Conservation (phyloP, 2,888 invertebrate species). For the Drosophila macrospina region DNA sequence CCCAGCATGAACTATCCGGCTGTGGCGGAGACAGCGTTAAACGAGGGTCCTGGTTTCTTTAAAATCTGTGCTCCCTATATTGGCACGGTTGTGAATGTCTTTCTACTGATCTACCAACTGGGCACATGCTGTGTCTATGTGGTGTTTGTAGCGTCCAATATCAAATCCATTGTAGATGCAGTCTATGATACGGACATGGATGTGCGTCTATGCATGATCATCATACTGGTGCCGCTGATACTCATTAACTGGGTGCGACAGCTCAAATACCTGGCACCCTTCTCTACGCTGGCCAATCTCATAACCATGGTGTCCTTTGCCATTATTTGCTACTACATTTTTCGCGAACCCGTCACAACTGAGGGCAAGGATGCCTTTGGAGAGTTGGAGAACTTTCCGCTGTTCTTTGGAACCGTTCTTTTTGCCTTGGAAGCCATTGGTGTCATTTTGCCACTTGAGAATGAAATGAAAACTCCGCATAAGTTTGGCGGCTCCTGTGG, state of each 20-base stretch:
- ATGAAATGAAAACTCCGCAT: slow-evolving; percentile 95
- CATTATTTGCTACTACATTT: slow-evolving; percentile 94
- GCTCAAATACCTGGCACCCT: slow-evolving; percentile 94
- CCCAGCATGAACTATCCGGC: slow-evolving; percentile 92
- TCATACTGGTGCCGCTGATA: slow-evolving; percentile 90
- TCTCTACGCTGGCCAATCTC: slow-evolving; percentile 94
- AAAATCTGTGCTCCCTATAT: slow-evolving; percentile 88
- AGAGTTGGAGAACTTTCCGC: slow-evolving; percentile 90
- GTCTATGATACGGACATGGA: slow-evolving; percentile 86
- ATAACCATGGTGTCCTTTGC: slow-evolving; percentile 93
- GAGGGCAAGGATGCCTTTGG: slow-evolving; percentile 89
- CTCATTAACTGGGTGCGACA: slow-evolving; percentile 92
- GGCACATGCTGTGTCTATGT: slow-evolving; percentile 99
- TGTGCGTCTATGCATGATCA: slow-evolving; percentile 89
- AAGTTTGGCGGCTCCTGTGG: slow-evolving; percentile 92
- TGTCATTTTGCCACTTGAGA: slow-evolving; percentile 93
- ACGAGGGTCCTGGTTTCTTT: slow-evolving; percentile 90
- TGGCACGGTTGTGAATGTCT: slow-evolving; percentile 89
- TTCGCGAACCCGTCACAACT: slow-evolving; percentile 89
- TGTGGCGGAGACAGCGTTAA: slow-evolving; percentile 92
- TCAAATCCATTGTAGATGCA: slow-evolving; percentile 89
- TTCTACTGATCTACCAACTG: slow-evolving; percentile 94
- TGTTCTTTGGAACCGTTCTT: slow-evolving; percentile 98
- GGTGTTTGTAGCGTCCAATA: slow-evolving; percentile 95
- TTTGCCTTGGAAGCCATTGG: slow-evolving; percentile 98